phyloP scores from a whole-genome alignment of 2,113 vertebrate species.

The Taxidea taxus region DNA sequence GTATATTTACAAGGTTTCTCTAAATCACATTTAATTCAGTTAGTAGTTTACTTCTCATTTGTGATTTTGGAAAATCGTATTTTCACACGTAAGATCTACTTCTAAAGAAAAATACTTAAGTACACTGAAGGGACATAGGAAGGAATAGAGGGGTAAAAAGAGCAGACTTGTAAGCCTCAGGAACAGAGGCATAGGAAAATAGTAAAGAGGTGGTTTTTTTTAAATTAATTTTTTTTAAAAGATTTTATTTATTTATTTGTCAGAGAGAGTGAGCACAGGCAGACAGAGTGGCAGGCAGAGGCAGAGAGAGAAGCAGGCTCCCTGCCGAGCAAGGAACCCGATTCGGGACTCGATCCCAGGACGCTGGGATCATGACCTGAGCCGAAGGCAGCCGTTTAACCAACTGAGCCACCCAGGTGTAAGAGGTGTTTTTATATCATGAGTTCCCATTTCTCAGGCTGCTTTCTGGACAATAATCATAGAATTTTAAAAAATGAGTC shows the following conservation, averaged over 20 bases:
- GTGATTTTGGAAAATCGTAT: neutral
- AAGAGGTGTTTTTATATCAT: neutral
- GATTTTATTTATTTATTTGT: too few species aligned
- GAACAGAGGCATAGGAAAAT: neutral
- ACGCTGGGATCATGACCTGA: too few species aligned
- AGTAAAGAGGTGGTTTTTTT: neutral
- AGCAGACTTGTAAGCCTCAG: neutral
- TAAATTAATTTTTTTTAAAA: too few species aligned
- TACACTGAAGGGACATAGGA: neutral
- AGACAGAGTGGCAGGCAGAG: too few species aligned
- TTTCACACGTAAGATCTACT: conserved; percentile 21
- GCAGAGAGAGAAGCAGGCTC: too few species aligned
- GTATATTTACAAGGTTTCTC: neutral
- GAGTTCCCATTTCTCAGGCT: neutral
- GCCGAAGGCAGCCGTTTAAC: too few species aligned
- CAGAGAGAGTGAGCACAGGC: too few species aligned
- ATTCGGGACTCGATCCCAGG: too few species aligned
- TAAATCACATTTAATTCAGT: neutral
- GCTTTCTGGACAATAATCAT: neutral
- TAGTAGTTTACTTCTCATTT: conserved; percentile 1
- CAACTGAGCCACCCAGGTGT: too few species aligned
- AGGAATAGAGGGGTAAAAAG: neutral
- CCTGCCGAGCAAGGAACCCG: too few species aligned
- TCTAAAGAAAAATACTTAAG: neutral
- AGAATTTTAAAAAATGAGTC: neutral